phyloP scores from a whole-genome alignment of 2,888 invertebrate species.

The Aphodius granarius region DNA sequence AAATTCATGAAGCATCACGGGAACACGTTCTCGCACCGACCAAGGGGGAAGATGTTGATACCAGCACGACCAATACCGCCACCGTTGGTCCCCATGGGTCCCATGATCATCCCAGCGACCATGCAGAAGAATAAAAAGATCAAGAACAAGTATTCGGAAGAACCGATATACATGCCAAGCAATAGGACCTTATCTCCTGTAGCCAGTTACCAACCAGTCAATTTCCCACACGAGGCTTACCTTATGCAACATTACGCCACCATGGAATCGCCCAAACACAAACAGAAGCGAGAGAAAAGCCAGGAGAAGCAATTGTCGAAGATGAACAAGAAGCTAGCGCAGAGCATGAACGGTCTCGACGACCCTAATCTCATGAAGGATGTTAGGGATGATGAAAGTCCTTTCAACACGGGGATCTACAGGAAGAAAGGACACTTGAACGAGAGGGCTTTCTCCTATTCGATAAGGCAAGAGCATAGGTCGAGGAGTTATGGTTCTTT shows the following conservation, averaged over 20 bases:
- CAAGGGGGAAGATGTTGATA: constrained; percentile 59
- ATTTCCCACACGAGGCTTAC: constrained; percentile 62
- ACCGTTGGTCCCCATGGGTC: constrained; percentile 48
- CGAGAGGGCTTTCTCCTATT: constrained; percentile 91
- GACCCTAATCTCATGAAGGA: constrained; percentile 48
- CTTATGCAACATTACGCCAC: constrained; percentile 62
- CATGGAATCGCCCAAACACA: constrained; percentile 48
- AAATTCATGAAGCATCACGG: constrained; percentile 55
- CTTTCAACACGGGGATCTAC: constrained; percentile 82
- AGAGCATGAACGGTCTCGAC: constrained; percentile 69
- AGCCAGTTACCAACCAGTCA: constrained; percentile 59
- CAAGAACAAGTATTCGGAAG: constrained; percentile 55
- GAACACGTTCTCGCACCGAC: constrained; percentile 58
- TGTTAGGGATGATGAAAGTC: constrained; percentile 56
- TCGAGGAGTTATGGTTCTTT: constrained; percentile 90
- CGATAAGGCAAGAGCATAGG: constrained; percentile 90
- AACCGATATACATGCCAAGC: constrained; percentile 63
- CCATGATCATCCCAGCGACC: constrained; percentile 56
- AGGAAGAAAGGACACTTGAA: constrained; percentile 89
- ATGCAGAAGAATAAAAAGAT: constrained; percentile 53
- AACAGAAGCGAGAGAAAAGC: constrained; percentile 32
- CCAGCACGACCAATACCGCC: constrained; percentile 58
- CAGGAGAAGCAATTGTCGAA: constrained; percentile 54
- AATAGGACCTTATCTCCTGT: constrained; percentile 61
- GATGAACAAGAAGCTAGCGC: constrained; percentile 64